Percentiles rank a stretch among this genome's conserved stretches.
phyloP scores from a whole-genome alignment of 2,113 vertebrate species.

The Pterocles gutturalis region DNA sequence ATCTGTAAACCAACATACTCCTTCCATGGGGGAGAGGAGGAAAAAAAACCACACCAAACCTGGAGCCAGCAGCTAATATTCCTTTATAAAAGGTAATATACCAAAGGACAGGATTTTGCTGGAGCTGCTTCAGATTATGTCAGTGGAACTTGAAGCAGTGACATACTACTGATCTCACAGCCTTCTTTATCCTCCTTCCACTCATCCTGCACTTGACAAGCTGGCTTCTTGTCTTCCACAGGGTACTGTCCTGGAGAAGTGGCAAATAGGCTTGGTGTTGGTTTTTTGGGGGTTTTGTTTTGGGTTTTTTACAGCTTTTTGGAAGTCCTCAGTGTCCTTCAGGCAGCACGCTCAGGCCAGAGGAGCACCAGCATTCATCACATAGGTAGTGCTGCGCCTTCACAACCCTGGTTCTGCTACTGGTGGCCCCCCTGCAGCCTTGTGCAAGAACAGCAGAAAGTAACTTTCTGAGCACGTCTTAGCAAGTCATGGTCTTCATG shows the following conservation, averaged over 20 bases:
- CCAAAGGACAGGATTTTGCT: not conserved
- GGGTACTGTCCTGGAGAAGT: not conserved
- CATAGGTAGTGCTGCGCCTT: rapidly evolving
- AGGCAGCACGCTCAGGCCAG: not conserved
- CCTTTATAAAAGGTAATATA: not conserved
- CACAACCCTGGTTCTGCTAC: not conserved
- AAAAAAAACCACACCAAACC: not conserved
- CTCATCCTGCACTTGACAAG: not conserved
- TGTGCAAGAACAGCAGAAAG: not conserved
- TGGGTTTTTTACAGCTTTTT: not conserved
- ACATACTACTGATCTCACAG: not conserved
- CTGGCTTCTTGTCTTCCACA: not conserved
- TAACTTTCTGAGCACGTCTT: not conserved
- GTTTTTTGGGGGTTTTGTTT: no score
- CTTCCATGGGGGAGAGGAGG: not conserved
- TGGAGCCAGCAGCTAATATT: not conserved
- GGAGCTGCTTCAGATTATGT: not conserved
- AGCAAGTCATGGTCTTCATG: not conserved
- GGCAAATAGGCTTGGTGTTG: not conserved
- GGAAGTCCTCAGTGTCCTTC: not conserved
- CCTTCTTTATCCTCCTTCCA: not conserved
- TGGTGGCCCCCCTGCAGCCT: no score
- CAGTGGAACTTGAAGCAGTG: not conserved
- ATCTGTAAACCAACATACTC: not conserved
- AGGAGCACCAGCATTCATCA: not conserved